phyloP scores from a whole-genome alignment of 2,888 invertebrate genomes.

The Caenorhabditis japonica region DNA sequence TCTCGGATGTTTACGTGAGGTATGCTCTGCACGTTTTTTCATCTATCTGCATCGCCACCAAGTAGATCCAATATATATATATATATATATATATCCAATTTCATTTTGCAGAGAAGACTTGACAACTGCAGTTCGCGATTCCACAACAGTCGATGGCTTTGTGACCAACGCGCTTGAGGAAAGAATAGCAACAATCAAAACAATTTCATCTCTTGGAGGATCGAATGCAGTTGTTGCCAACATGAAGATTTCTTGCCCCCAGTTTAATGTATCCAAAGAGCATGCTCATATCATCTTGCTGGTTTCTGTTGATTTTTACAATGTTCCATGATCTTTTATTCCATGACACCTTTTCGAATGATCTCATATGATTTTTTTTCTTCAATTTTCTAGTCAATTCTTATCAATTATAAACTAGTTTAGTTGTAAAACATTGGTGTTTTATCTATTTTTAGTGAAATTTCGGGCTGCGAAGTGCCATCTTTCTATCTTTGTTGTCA shows the following conservation, averaged over 20 bases:
- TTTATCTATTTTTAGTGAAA: no score
- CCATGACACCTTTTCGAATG: slow-evolving; percentile 13
- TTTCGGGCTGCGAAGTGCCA: no score
- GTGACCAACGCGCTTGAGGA: slow-evolving; percentile 56
- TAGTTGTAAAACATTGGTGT: no score
- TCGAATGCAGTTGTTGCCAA: slow-evolving; percentile 44
- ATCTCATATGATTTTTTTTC: no score
- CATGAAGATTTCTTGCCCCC: slow-evolving; percentile 52
- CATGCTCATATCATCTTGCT: slow-evolving; percentile 61
- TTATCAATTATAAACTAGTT: no score
- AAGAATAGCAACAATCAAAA: slow-evolving; percentile 42
- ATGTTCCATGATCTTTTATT: slow-evolving; percentile 22
- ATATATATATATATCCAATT: neutral
- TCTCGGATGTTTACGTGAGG: slow-evolving; percentile 61
- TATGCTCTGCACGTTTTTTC: slow-evolving; percentile 3
- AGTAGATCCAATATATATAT: no score
- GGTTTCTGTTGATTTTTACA: slow-evolving; percentile 53
- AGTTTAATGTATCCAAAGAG: slow-evolving; percentile 61
- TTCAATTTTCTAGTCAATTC: no score
- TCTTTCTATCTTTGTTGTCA: no score
- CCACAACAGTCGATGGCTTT: slow-evolving; percentile 58
- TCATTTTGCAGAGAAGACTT: slow-evolving; percentile 53
- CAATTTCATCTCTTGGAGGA: slow-evolving; percentile 41
- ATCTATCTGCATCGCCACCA: no score
- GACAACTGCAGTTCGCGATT: slow-evolving; percentile 54